Evolutionary conservation across 2,888 invertebrate species (phyloP), one percentile per base, ranked within the genome.

Genomic region (Barypeithes pellucidus): DNA sequence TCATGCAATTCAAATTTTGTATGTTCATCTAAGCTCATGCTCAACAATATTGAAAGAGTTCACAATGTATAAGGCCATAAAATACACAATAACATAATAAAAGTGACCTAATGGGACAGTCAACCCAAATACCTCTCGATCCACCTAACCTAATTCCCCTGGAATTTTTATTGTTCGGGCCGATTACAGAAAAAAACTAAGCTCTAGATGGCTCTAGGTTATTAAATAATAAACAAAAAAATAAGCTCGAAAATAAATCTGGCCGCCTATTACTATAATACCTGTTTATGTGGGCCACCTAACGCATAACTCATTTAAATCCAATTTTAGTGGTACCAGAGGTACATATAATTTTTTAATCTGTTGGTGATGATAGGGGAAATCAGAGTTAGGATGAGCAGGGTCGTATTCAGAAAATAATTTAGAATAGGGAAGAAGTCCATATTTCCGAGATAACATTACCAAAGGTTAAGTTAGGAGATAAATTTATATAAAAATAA

Each of bases 291-390:
- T 75, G 71, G 73, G 73, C 69, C 75, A 75, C 41, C 67, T 67
- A 71, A 67, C 71, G 57, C 71, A 75, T 75, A 75, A 75, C 71
- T 75, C 74, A 75, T 75, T 71, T 71, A 75, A 66, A 75, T 71
- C 71, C 43, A 65, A 60, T 70, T 70, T 70, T 65, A 62, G 47
- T 68, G 62, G 62, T 72, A 61, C 54, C 54, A 60, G 29, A 33
- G 52, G 52, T 29, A 24, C 22, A 50, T 65, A 50, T 59, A 65
- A 63, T 72, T 72, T 67, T 72, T 72, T 63, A 67, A 67, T 68
- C 68, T 63, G 63, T 29, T 52, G 65, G 41, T 29, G 50, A 60
- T 29, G 2, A 9, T 29, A 29, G 29, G 29, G 29, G 29, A 29
- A 1, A 29, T 29, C 3, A 5, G 29, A 29, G 29, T 4, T n/a